Conservation (phyloP, 2,113 vertebrate species). For the Pangasianodon hypophthalmus region DNA sequence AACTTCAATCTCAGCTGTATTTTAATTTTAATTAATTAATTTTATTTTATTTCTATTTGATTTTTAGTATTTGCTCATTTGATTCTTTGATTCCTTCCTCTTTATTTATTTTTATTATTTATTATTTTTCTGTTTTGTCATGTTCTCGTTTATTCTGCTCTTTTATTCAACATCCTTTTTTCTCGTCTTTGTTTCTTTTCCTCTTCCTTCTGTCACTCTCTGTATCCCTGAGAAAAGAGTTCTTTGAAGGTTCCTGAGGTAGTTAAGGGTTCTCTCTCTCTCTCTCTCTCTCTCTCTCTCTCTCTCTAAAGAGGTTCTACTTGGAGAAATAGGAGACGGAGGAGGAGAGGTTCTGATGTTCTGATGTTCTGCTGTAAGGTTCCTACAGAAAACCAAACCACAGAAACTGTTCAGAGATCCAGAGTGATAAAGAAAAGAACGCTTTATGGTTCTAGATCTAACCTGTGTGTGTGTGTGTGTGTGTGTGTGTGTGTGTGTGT, state of each 20-base stretch:
- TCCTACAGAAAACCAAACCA: no score
- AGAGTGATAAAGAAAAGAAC: no score
- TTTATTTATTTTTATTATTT: background rate
- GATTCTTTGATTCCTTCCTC: background rate
- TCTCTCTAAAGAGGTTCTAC: background rate
- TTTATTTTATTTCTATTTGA: background rate
- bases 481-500: no score
- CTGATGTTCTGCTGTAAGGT: no score
- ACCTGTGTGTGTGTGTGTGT: no score
- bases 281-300: background rate
- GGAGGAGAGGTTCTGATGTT: no score
- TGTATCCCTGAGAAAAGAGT: background rate
- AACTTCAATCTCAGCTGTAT: background rate
- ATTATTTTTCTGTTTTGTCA: background rate
- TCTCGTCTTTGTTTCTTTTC: background rate
- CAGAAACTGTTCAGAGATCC: no score
- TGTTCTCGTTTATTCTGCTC: background rate
- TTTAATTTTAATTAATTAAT: background rate
- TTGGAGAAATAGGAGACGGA: no score
- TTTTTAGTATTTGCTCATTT: background rate
- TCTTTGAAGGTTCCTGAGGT: background rate
- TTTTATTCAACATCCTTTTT: background rate
- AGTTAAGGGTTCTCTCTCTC: background rate
- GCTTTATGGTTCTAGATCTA: no score
- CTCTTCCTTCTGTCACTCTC: background rate